Evolutionary conservation across 35 echinoderm and acorn worm genomes (phyloP).

Genomic region (Lytechinus variegatus): DNA sequence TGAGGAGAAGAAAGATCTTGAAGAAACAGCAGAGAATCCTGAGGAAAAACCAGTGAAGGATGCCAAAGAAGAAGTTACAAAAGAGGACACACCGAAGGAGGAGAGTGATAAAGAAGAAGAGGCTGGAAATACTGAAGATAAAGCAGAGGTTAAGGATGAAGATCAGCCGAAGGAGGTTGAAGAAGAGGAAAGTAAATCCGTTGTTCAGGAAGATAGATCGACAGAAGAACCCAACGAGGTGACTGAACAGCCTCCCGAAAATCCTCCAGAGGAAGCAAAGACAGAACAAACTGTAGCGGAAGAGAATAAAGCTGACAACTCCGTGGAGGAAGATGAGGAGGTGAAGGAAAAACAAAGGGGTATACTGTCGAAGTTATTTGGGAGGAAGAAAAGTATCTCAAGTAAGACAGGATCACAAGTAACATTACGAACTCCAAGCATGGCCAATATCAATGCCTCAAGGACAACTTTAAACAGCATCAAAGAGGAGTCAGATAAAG

Average conservation of each 20-base stretch:
- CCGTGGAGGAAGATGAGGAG: neutral
- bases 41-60: neutral
- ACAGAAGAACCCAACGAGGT: neutral
- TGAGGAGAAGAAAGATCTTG: neutral
- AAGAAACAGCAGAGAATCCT: neutral
- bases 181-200: neutral
- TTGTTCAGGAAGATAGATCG: neutral
- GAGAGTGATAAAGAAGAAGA: neutral
- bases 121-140: neutral
- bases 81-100: neutral
- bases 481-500: neutral
- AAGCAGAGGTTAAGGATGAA: neutral
- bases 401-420: conserved; percentile 1
- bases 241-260: neutral
- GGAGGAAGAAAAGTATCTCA: neutral
- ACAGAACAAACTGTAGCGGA: neutral
- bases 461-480: neutral
- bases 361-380: conserved; percentile 3
- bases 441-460: conserved; percentile 30
- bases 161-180: neutral
- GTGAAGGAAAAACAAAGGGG: conserved; percentile 32
- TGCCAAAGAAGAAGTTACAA: neutral
- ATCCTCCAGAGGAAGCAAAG: neutral
- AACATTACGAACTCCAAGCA: neutral
- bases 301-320: neutral